A percentile compares a stretch with the other conserved stretches of the same genome.
These are phyloP conservation scores for Venturia canescens DNA, from an alignment of 1,140 invertebrate genomes.

Conservation along the genomic window DNA sequence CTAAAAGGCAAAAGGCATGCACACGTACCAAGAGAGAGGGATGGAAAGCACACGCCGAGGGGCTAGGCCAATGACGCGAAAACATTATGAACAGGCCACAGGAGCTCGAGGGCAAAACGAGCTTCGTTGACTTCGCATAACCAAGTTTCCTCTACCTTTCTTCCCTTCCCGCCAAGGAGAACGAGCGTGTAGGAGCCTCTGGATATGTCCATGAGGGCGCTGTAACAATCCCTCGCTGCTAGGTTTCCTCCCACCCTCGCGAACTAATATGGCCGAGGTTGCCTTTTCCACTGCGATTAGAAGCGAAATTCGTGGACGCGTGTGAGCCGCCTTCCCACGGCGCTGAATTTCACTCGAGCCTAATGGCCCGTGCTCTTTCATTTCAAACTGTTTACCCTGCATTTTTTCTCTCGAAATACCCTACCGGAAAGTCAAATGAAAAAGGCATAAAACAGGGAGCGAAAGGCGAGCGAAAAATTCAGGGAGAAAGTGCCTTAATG, in stretches of 20 bases:
- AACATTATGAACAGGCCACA: constrained; percentile 67
- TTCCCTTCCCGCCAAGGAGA: background rate
- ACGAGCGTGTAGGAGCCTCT: background rate
- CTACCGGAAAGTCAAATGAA: background rate
- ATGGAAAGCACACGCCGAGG: background rate
- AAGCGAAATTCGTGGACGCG: constrained; percentile 23
- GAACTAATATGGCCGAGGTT: background rate
- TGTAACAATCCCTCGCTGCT: constrained; percentile 49
- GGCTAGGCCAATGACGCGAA: constrained; percentile 71
- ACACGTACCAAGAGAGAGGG: background rate
- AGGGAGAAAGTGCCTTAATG: too few relatives aligned
- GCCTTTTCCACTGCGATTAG: constrained; percentile 48
- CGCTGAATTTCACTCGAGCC: constrained; percentile 71
- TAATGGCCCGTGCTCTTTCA: constrained; percentile 75
- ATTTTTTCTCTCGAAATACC: constrained; percentile 51
- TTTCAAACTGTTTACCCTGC: constrained; percentile 71
- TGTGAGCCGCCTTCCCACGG: constrained; percentile 65
- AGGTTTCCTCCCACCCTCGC: background rate
- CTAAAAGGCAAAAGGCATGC: background rate
- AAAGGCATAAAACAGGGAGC: background rate
- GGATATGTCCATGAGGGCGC: constrained; percentile 12
- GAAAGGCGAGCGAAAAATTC: background rate
- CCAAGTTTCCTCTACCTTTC: background rate
- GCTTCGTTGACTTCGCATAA: background rate
- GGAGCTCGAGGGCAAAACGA: constrained; percentile 32